These are phyloP conservation scores for Panthera tigris DNA, from an alignment of 2,113 vertebrate species.

Conservation along the genomic window DNA sequence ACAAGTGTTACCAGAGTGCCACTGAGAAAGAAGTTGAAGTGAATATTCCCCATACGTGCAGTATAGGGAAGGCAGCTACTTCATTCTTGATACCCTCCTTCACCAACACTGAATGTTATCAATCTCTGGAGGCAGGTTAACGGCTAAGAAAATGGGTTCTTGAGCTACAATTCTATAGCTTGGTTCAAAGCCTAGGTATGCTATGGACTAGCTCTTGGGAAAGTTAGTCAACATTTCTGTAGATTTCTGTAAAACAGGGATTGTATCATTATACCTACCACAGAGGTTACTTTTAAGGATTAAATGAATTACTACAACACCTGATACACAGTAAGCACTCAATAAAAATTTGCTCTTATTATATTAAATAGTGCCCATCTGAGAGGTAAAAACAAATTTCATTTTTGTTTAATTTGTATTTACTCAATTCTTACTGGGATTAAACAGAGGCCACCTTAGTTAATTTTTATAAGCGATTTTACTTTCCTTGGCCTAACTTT, in stretches of 20 bases:
- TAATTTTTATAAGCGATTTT: conserved; percentile 17
- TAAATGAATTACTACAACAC: background rate
- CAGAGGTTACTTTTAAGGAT: background rate
- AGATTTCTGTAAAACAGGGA: background rate
- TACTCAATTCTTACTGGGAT: background rate
- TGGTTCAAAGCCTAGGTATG: background rate
- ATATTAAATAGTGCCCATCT: background rate
- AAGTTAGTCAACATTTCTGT: background rate
- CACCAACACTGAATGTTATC: background rate
- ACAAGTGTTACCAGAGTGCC: background rate
- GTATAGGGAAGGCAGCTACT: background rate
- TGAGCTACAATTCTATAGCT: background rate
- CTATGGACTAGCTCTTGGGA: background rate
- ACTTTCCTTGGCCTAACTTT: background rate
- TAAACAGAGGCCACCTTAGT: background rate
- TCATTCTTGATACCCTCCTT: background rate
- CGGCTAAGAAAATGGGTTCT: background rate
- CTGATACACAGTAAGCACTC: background rate
- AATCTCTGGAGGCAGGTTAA: no score
- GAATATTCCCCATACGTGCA: background rate
- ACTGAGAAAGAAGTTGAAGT: background rate
- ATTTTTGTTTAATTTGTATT: background rate
- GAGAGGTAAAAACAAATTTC: background rate
- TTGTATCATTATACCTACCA: background rate
- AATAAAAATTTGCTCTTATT: background rate